Evolutionary conservation across 2,113 vertebrate species (phyloP).

Genomic region (Mustelus asterias): DNA sequence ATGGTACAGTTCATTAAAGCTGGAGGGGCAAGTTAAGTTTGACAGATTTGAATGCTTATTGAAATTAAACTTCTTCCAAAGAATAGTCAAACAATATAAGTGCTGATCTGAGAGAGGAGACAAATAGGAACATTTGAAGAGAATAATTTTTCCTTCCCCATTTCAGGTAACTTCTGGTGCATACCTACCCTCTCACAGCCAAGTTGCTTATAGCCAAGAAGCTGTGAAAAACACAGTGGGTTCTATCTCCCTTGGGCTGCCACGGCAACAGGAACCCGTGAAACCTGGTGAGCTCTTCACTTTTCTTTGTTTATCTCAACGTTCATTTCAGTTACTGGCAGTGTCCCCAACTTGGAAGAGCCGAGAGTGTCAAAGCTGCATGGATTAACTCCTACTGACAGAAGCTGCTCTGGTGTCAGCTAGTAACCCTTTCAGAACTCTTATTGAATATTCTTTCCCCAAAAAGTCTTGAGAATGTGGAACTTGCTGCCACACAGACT

Average conservation of each 20-base stretch:
- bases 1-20: neutral
- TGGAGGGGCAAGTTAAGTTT: neutral
- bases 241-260: constrained; percentile 89
- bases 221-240: constrained; percentile 79
- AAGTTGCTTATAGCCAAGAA: constrained; percentile 77
- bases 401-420: neutral
- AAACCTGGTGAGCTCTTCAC: constrained; percentile 71
- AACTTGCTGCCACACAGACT: neutral
- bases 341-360: neutral
- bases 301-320: neutral
- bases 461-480: neutral
- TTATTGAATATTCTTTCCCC: neutral
- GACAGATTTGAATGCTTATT: no score
- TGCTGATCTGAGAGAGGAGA: neutral
- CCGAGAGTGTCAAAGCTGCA: neutral
- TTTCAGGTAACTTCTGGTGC: constrained; percentile 90
- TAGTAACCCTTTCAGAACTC: neutral
- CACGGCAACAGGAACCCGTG: constrained; percentile 81
- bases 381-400: neutral
- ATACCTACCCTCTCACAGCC: constrained; percentile 81
- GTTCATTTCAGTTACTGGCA: neutral
- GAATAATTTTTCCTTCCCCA: constrained; percentile 28
- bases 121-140: neutral
- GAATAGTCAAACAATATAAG: neutral
- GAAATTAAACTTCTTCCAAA: neutral